Base-by-base conservation (phyloP, 2,888 invertebrate genomes). In the Acanthosepion lycidas region DNA sequence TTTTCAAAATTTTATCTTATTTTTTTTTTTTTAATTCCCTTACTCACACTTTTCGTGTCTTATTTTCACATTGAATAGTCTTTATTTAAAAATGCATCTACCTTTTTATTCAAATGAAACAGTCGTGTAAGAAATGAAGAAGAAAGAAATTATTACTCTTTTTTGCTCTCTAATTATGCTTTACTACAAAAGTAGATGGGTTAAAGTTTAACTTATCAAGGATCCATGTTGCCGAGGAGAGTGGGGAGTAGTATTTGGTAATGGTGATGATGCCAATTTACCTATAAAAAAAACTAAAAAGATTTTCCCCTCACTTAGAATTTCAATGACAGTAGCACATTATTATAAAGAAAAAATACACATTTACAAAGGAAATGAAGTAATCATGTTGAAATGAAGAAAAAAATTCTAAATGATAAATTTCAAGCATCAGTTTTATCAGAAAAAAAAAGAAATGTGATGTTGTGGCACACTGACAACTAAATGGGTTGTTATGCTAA, bases 21-120 rank as follows among this genome's bases (percentile, higher is more conserved):
- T 78, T n/a, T 8, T 78, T 78, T 78, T 78, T n/a, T n/a, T 78
- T 78, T 78, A 78, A 78, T 78, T 78, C 78, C n/a, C n/a, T 78
- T 78, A 78, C n/a, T 78, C 78, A n/a, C 78, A 78, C 78, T 78
- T 78, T 78, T 78, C 78, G n/a, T 78, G 15, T 78, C 78, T 78
- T 78, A 78, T 78, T 78, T 78, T 78, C 78, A 78, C n/a, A 78
- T 78, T 78, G 78, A 78, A 78, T 78, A 78, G 78, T 78, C 78
- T 78, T 78, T 78, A 78, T 78, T 78, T 78, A 78, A 78, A 78
- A 78, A 78, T n/a, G 78, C n/a, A n/a, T 78, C n/a, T 78, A 78
- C 78, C n/a, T 78, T 78, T 78, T 78, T 78, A n/a, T 78, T 78
- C 78, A 78, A 78, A 78, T 78, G 78, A 78, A 78, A 78, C n/a